phyloP scores from a whole-genome alignment of 2,888 invertebrate genomes.

The Eupithecia centaureata region DNA sequence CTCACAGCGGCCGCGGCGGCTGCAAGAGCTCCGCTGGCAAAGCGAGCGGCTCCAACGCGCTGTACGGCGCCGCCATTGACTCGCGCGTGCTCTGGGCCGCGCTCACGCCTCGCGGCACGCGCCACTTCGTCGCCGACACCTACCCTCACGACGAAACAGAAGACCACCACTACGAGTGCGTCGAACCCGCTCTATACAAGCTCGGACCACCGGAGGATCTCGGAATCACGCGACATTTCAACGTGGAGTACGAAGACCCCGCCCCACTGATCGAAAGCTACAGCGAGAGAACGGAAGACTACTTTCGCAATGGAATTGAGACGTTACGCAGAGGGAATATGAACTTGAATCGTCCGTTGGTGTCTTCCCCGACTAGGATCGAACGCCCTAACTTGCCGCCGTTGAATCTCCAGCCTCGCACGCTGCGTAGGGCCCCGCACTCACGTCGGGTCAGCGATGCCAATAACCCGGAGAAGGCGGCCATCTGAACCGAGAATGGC shows the following conservation, averaged over 20 bases:
- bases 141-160: constrained; percentile 86
- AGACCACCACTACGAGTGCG: constrained; percentile 89
- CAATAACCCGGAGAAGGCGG: constrained; percentile 74
- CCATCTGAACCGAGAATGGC: constrained; percentile 82
- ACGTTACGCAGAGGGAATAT: constrained; percentile 76
- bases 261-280: constrained; percentile 90
- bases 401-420: constrained; percentile 86
- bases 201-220: constrained; percentile 78
- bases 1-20: constrained; percentile 72
- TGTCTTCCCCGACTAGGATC: constrained; percentile 91
- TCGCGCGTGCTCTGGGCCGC: constrained; percentile 92
- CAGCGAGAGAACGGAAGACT: constrained; percentile 78
- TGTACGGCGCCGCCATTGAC: constrained; percentile 84
- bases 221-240: constrained; percentile 89
- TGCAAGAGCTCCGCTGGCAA: constrained; percentile 84
- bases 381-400: constrained; percentile 93
- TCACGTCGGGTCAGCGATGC: constrained; percentile 81
- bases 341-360: constrained; percentile 82
- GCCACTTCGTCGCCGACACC: constrained; percentile 89
- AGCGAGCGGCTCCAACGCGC: constrained; percentile 74
- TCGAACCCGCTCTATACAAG: constrained; percentile 84
- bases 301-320: constrained; percentile 75
- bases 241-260: constrained; percentile 92
- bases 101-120: constrained; percentile 91
- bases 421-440: constrained; percentile 78